Evolutionary conservation across 2,888 invertebrate genomes (phyloP), one percentile per base, ranked within the genome.

Genomic region (Agrochola macilenta): DNA sequence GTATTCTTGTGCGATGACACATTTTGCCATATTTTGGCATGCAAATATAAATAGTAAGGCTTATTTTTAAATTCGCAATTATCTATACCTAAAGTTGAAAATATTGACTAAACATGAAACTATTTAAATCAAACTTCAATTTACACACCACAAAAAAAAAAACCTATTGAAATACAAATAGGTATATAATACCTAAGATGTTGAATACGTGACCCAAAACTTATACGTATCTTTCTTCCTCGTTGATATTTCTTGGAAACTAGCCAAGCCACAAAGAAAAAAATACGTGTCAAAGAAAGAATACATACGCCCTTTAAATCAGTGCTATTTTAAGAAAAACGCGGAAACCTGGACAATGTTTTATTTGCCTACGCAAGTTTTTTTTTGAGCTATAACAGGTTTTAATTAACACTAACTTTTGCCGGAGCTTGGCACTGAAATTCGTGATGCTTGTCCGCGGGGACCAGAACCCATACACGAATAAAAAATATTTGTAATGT

Each of bases 201-300:
- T 70, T 70, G 57, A 58, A 77, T 43, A 78, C 76, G 77, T 84
- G 82, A 84, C 84, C 84, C 54, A 84, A 86, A 86, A 88, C 20
- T 43, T 77, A 66, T 60, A 61, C 54, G 66, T 75, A 76, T 79
- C 69, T 81, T 75, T 75, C 86, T 88, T 86, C 86, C 84, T 84
- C 79, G 69, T 88, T 86, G 71, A 83, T 83, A 84, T 79, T 71
- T 76, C 64, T 87, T 87, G 87, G 87, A 79, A 69, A 69, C 57
- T 30, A 65, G 87, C 87, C 87, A 87, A 88, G 43, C 26, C 63
- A 46, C 74, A 76, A 46, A 77, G 61, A 76, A 81, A 78, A 79
- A 74, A 43, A 79, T 61, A 65, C 81, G 73, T 82, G 79, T 78
- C 84, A 79, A 76, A 77, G 58, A 77, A 71, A 74, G 60, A 70